Evolutionary conservation across 2,888 invertebrate species (phyloP), one percentile per base, ranked within the genome.

Genomic region (Drosophila monieri): DNA sequence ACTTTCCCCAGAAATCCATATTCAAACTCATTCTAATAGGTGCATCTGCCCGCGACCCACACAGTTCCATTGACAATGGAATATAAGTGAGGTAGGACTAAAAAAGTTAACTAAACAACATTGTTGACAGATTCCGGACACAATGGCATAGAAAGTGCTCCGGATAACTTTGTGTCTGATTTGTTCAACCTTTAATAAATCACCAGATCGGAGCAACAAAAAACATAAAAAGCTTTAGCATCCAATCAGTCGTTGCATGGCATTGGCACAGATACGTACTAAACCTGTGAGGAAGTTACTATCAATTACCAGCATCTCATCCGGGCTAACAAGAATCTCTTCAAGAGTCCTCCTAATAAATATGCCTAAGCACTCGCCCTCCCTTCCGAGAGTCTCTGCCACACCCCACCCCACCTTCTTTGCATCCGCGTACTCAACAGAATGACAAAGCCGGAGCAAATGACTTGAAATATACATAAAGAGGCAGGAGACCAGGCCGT

Each of bases 361-460:
- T 81, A 79, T 74, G 74, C 66, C 77, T 79, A 85, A 85, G 81
- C 80, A 81, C 76, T 66, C 64, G 55, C 75, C 43, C 74, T 75
- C 49, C 6, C 12, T 8, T 5, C 23, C 18, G 15, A 15, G 10
- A 5, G 9, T 47, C 15, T 18, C 41, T 8, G n/a, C 8, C 1
- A 18, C 1, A 6, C 27, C 27, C 27, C 27, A 27, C 2, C 35
- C 12, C 21, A n/a, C 43, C 5, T 0, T 2, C n/a, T 10, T 41
- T 21, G 43, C 43, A 35, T 35, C 35, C 35, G 27, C 69, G 39
- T 49, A 52, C 52, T 64, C 49, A 21, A 32, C 58, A 67, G 59
- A 85, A 81, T 79, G 77, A 83, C 85, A 77, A 76, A 70, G 71
- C 67, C 73, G 51, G 77, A 76, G 77, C 77, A 85, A 80, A 85